Evolutionary conservation across 2,113 vertebrate genomes (phyloP), one percentile per base, ranked within the genome.

Genomic region (Pavo muticus): DNA sequence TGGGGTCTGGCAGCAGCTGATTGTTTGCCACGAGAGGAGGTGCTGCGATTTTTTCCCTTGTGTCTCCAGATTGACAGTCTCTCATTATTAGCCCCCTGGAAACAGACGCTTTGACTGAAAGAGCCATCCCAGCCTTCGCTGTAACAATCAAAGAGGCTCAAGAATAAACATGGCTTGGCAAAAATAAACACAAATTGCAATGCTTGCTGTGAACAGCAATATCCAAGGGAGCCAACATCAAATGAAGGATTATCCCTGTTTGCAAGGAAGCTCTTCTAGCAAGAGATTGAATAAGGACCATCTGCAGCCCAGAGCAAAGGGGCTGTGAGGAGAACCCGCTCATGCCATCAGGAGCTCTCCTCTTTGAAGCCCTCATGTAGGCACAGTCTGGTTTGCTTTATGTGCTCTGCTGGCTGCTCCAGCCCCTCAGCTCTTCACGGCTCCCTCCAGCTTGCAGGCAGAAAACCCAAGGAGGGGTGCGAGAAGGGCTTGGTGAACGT

Each of bases 191-290:
- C 92, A 97, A 97, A 96, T 95, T 95, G 93, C 93, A 39, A 12
- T 54, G 90, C 96, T 95, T 87, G 90, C 93, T 95, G 96, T 87
- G 93, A 97, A 94, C 90, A 95, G 96, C 1, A 59, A 90, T 94
- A 95, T 96, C 95, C 95, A 93, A 91, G 95, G 96, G 96, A 95
- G 92, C 88, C 90, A 94, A 94, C 94, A 94, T 97, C 95, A 97
- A 95, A 96, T 95, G 93, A 97, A 93, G 93, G 94, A 96, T 97
- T 95, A 97, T 93, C 93, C 86, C 76, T 95, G 63, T 94, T 96
- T 93, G 88, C 83, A 91, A 94, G 88, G 80, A 95, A 86, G 88
- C 88, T 88, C 88, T 84, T 94, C 79, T 83, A 95, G 87, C 59
- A 86, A 76, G 91, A 87, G 92, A 91, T 79, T 95, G 95, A 95